Percentiles rank a stretch among this genome's conserved stretches.
phyloP scores from a whole-genome alignment of 2,113 vertebrate species.

The Mesoclemmys tuberculata region DNA sequence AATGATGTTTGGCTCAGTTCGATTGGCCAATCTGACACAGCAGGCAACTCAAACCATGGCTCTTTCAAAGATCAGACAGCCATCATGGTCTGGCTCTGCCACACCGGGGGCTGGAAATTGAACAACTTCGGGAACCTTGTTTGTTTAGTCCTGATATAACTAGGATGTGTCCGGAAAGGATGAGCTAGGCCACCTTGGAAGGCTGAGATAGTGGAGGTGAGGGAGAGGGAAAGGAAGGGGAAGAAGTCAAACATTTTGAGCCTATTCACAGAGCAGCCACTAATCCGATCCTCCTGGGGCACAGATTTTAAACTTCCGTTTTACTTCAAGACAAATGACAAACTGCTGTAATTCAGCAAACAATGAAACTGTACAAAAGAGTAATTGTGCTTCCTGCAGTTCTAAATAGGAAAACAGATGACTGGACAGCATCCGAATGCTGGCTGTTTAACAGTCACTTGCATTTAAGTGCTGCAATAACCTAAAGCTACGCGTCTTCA shows the following conservation, averaged over 20 bases:
- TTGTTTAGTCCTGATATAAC: accelerated
- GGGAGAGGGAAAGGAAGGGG: neutral
- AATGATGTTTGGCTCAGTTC: neutral
- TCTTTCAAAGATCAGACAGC: neutral
- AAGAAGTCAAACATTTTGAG: neutral
- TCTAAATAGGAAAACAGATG: conserved; percentile 1
- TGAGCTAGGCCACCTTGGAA: accelerated
- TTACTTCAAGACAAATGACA: neutral
- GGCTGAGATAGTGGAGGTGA: neutral
- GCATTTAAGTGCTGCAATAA: neutral
- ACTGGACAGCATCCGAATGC: conserved; percentile 38
- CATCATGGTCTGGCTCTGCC: neutral
- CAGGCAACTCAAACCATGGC: neutral
- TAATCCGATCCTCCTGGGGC: neutral
- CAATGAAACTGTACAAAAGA: conserved; percentile 20
- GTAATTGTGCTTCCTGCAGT: conserved; percentile 3
- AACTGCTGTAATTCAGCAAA: conserved; percentile 22
- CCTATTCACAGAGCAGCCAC: neutral
- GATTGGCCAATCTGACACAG: neutral
- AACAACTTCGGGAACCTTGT: neutral
- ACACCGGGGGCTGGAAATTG: neutral
- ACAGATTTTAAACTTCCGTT: neutral
- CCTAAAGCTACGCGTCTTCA: conserved; percentile 13
- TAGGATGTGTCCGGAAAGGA: accelerated
- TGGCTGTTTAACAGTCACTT: neutral